Base-by-base conservation (phyloP, 2,797 vertebrate genomes). In the Anabas testudineus region DNA sequence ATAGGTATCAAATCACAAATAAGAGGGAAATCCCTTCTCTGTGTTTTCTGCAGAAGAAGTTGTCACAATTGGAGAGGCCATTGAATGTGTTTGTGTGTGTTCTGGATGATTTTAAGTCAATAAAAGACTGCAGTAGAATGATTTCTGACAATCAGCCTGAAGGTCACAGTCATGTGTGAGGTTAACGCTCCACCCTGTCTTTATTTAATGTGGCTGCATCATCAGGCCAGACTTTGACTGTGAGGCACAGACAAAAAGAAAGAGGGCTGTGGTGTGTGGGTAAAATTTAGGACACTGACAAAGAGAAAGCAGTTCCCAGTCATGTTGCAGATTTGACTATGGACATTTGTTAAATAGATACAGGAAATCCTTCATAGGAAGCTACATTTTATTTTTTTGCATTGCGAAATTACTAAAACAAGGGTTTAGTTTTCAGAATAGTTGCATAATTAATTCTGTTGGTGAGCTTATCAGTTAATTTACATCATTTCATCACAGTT, bases 131-230 rank as follows among this genome's bases (percentile, higher is more conserved):
- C 10, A 59, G 6, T 21, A 5, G 46, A 55, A 28, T 37, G 30
- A 66, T 48, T 62, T 37, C 7, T 49, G 49, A 76, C 60, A 42
- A 52, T 78, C 52, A 22, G 73, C 64, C 49, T 67, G 63, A 67
- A 19, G 42, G 0, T 80, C 71, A 49, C 52, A 4, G 56, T 69
- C 80, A 77, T 19, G 58, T 60, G 54, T 67, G 64, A 73, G 64
- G 60, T 78, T 67, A 26, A 48, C 61, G 16, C 63, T 73, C 45
- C 64, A 54, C 65, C 74, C 65, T 62, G 45, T 42, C 36, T 67
- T 71, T 66, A 67, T 78, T 75, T 73, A 74, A 73, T 62, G 68
- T 46, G 60, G 70, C 67, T 80, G 52, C 60, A 45, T 70, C 55
- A 71, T 86, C 52, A 62, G 82, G 77, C 30, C 61, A 49, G 39